A percentile compares a stretch with the other conserved stretches of the same genome.
Evolutionary conservation across 2,113 vertebrate genomes (phyloP).

Genomic region (Podiceps cristatus): DNA sequence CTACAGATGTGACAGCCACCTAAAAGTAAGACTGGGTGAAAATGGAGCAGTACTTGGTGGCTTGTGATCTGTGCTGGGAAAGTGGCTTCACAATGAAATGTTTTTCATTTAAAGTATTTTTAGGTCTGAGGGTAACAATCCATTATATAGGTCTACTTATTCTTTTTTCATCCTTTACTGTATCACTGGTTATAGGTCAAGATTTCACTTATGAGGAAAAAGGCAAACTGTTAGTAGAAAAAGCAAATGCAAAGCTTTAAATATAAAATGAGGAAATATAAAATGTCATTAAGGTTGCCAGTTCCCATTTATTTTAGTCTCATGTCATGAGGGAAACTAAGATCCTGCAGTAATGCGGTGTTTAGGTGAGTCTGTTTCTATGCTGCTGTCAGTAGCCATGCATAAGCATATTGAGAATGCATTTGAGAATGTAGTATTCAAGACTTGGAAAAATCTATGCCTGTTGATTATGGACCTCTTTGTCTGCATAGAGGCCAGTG

Average conservation of each 20-base stretch:
- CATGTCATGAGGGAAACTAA: neutral
- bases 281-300: neutral
- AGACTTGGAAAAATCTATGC: neutral
- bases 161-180: neutral
- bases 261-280: neutral
- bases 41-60: neutral
- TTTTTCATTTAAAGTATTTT: neutral
- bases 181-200: neutral
- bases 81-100: neutral
- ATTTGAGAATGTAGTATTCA: neutral
- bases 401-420: neutral
- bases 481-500: neutral
- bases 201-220: neutral
- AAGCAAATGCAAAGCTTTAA: slow-evolving; percentile 1
- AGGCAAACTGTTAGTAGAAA: neutral
- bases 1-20: neutral
- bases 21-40: neutral
- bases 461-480: neutral
- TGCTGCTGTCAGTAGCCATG: neutral
- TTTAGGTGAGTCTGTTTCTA: neutral
- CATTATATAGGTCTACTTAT: neutral
- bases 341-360: neutral
- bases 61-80: neutral
- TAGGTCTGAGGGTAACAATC: neutral
- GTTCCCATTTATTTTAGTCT: neutral